Evolutionary conservation across 2,888 invertebrate species (phyloP).

Genomic region (Melikaiella ostensackeni): DNA sequence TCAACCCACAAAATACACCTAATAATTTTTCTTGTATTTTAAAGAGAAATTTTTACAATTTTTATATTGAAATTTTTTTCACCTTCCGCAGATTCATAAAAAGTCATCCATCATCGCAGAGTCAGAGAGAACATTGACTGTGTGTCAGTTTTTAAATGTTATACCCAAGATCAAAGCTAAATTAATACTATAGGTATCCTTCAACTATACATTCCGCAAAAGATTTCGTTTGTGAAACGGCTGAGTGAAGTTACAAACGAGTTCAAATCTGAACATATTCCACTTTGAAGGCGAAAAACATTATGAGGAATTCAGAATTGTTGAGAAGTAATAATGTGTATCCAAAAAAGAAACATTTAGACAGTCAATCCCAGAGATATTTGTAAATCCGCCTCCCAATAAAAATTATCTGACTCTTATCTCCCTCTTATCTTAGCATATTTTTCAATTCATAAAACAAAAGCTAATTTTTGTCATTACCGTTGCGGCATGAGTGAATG

Average conservation of each 20-base stretch:
- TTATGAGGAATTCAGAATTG: too few relatives aligned
- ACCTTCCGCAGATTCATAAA: not conserved
- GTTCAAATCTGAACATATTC: not conserved
- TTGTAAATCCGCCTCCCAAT: too few relatives aligned
- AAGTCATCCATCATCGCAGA: conserved; percentile 1
- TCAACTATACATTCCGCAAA: not conserved
- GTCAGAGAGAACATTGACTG: conserved; percentile 1
- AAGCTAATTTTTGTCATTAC: too few relatives aligned
- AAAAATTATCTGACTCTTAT: too few relatives aligned
- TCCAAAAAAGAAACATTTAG: too few relatives aligned
- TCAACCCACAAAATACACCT: not conserved
- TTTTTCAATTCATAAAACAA: too few relatives aligned
- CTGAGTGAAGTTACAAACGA: not conserved
- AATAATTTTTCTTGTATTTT: not conserved
- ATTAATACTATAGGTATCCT: not conserved
- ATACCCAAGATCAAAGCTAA: conserved; percentile 1
- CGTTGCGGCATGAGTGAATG: too few relatives aligned
- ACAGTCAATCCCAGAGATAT: too few relatives aligned
- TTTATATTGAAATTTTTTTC: not conserved
- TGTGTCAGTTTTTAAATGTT: conserved; percentile 6
- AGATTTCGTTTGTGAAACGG: not conserved
- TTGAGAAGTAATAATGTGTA: too few relatives aligned
- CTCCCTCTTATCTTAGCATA: too few relatives aligned
- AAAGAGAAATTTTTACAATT: not conserved
- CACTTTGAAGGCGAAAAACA: not conserved